Conservation (phyloP, 2,888 invertebrate species). For the Nemotelus pantherinus region DNA sequence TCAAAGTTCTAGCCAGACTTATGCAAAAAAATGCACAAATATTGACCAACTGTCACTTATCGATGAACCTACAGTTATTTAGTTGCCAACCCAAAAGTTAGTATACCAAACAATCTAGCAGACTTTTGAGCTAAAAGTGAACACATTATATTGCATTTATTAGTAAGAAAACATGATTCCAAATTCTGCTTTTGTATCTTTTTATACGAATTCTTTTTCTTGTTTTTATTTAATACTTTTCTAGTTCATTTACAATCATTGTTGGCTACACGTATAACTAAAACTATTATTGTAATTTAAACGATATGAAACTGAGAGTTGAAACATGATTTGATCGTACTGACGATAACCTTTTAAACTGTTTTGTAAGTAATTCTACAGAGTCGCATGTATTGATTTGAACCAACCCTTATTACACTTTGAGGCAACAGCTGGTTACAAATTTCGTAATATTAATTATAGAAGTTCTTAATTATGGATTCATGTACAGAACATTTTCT, state of each 20-base stretch:
- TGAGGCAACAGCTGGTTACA: constrained; percentile 5
- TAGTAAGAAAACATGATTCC: no score
- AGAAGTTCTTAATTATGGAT: background rate
- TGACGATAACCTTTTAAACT: background rate
- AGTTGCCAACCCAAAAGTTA: no score
- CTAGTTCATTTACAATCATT: background rate
- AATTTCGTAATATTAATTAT: background rate
- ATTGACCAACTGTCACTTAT: no score
- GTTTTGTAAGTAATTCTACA: background rate
- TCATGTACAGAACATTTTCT: background rate
- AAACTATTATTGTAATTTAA: constrained; percentile 9
- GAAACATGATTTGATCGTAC: background rate
- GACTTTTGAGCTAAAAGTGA: no score
- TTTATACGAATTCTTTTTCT: constrained; percentile 14
- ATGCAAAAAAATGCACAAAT: no score
- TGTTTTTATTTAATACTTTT: constrained; percentile 21
- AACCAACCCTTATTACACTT: background rate
- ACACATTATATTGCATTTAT: no score
- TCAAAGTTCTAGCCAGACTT: no score
- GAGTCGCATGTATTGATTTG: background rate
- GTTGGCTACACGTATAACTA: background rate
- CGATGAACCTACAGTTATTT: no score
- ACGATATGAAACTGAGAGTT: constrained; percentile 29
- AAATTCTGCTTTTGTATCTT: background rate
- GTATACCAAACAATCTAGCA: no score